Conservation (phyloP, 37 sponge, comb jelly and placozoan species). For the Beroe ovata region DNA sequence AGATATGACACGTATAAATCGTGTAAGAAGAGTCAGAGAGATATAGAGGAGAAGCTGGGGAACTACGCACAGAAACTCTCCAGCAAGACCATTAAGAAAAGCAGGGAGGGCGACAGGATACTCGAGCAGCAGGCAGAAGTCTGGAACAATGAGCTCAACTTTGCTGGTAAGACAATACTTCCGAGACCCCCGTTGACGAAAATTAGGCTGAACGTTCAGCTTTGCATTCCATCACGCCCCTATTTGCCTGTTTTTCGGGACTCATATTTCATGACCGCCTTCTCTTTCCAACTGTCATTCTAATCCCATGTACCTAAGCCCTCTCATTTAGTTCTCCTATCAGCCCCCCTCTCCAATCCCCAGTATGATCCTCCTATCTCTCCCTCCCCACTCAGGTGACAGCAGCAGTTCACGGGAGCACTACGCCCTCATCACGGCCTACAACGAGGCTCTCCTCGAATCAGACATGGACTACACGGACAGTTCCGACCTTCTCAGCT, state of each 20-base stretch:
- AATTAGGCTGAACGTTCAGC: neutral
- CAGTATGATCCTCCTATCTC: neutral
- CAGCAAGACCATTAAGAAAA: conserved; percentile 2
- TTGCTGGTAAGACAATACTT: neutral
- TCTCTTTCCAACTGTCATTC: too few species aligned
- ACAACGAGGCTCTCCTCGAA: conserved; percentile 65
- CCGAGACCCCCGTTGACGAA: too few species aligned
- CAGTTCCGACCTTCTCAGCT: neutral
- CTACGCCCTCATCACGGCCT: conserved; percentile 36
- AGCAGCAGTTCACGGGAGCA: conserved; percentile 18
- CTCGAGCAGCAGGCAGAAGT: conserved; percentile 35
- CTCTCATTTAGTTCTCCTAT: too few species aligned
- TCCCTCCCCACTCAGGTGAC: neutral
- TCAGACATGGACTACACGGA: neutral
- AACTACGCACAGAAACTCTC: conserved; percentile 13
- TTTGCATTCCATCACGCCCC: neutral
- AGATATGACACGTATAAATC: conserved; percentile 36
- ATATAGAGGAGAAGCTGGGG: conserved; percentile 50
- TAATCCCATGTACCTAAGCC: too few species aligned
- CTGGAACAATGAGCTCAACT: conserved; percentile 46
- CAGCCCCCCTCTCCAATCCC: neutral
- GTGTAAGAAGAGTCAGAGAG: conserved; percentile 38
- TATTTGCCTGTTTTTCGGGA: too few species aligned
- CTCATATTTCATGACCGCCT: too few species aligned
- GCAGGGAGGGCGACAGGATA: neutral